Conservation (phyloP, 1,140 invertebrate species). For the Lepidurus apus region DNA sequence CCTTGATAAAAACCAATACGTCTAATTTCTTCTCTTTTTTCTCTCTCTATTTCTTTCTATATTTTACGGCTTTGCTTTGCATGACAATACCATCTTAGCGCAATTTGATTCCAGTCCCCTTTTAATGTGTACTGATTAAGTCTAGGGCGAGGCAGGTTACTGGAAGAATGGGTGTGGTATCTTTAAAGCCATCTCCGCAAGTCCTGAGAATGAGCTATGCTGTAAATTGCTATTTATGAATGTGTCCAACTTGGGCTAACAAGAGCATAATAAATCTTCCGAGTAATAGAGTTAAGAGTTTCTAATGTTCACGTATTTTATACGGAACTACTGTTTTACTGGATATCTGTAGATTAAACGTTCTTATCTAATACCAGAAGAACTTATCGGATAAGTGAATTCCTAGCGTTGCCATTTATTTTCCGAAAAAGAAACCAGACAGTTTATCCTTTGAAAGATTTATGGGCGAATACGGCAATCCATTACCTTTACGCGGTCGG, state of each 20-base stretch:
- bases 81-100: background rate
- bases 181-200: background rate
- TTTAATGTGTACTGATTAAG: background rate
- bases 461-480: too few species aligned
- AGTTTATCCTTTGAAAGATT: too few species aligned
- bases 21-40: too few species aligned
- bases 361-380: too few species aligned
- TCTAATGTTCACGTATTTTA: background rate
- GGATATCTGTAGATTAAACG: background rate
- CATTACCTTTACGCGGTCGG: too few species aligned
- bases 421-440: too few species aligned
- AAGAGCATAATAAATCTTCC: background rate
- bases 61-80: too few species aligned
- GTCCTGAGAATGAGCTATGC: background rate
- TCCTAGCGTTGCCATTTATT: too few species aligned
- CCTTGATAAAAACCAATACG: too few species aligned
- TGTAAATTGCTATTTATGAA: background rate
- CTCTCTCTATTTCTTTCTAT: too few species aligned
- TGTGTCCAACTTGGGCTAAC: background rate
- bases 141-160: background rate
- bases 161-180: conserved; percentile 2
- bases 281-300: background rate
- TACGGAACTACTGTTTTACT: background rate
- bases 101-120: background rate
- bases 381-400: too few species aligned